These are phyloP conservation scores for Molanna angustata DNA, from an alignment of 2,888 invertebrate species.

Conservation along the genomic window DNA sequence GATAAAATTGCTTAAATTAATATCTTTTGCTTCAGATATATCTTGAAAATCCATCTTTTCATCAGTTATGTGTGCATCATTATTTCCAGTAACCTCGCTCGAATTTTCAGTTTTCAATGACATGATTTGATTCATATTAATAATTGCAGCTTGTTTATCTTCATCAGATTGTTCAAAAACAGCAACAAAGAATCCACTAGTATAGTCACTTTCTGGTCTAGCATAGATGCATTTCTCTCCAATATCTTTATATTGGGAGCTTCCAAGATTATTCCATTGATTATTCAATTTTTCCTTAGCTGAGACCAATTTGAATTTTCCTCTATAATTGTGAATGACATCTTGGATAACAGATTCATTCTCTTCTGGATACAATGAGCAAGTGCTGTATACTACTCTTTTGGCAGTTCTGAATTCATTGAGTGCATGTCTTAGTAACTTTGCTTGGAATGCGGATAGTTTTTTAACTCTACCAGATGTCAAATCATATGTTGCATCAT, in stretches of 20 bases:
- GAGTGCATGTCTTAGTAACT: constrained; percentile 83
- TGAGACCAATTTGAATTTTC: constrained; percentile 62
- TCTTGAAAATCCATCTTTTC: too few species aligned
- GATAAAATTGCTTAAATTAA: too few species aligned
- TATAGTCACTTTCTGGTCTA: constrained; percentile 70
- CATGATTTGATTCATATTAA: not conserved
- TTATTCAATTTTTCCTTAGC: constrained; percentile 58
- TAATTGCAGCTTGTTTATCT: constrained; percentile 20
- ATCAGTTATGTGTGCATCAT: not conserved
- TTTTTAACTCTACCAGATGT: constrained; percentile 58
- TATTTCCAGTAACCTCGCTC: not conserved
- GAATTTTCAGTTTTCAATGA: not conserved
- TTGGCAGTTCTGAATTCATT: constrained; percentile 78
- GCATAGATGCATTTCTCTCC: constrained; percentile 78
- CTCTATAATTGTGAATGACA: constrained; percentile 56
- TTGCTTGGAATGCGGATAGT: constrained; percentile 75
- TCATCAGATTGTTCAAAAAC: constrained; percentile 63
- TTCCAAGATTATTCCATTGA: constrained; percentile 69
- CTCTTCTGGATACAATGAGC: constrained; percentile 85
- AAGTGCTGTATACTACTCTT: constrained; percentile 93
- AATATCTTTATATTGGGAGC: constrained; percentile 61
- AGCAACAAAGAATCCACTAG: constrained; percentile 95
- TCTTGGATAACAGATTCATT: constrained; percentile 88
- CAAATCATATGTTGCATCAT: constrained; percentile 41
- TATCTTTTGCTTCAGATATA: too few species aligned